Conservation (phyloP, 2,113 vertebrate genomes). For the Myiozetetes cayanensis region DNA sequence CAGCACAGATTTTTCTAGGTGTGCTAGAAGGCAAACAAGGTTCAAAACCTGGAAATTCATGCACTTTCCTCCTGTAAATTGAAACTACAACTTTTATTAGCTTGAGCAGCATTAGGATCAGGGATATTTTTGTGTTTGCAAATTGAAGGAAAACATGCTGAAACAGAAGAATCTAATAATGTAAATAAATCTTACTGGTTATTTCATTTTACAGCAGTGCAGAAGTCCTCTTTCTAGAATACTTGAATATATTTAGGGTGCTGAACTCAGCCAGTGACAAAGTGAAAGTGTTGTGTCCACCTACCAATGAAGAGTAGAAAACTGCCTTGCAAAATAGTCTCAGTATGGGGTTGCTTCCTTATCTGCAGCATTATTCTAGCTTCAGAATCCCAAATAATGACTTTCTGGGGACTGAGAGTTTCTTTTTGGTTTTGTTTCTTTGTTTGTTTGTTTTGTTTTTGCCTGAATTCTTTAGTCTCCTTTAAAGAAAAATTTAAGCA, state of each 20-base stretch:
- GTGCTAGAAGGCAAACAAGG: neutral
- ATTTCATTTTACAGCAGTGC: neutral
- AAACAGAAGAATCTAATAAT: neutral
- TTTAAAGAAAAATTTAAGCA: neutral
- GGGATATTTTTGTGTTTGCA: neutral
- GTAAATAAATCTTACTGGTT: neutral
- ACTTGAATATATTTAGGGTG: neutral
- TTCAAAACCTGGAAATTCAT: neutral
- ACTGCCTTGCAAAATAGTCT: neutral
- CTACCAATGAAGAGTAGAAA: neutral
- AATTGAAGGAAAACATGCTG: neutral
- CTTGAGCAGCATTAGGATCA: neutral
- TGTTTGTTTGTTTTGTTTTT: too few species aligned
- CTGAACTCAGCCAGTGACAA: neutral
- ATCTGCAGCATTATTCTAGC: neutral
- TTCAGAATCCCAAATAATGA: neutral
- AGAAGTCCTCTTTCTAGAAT: neutral
- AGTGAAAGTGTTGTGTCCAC: neutral
- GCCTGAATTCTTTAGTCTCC: neutral
- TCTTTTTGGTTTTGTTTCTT: neutral
- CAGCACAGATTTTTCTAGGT: neutral
- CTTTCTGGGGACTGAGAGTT: neutral
- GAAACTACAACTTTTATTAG: neutral
- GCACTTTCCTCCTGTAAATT: neutral
- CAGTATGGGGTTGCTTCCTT: neutral